Evolutionary conservation across 2,113 vertebrate genomes (phyloP).

Genomic region (Strix uralensis): DNA sequence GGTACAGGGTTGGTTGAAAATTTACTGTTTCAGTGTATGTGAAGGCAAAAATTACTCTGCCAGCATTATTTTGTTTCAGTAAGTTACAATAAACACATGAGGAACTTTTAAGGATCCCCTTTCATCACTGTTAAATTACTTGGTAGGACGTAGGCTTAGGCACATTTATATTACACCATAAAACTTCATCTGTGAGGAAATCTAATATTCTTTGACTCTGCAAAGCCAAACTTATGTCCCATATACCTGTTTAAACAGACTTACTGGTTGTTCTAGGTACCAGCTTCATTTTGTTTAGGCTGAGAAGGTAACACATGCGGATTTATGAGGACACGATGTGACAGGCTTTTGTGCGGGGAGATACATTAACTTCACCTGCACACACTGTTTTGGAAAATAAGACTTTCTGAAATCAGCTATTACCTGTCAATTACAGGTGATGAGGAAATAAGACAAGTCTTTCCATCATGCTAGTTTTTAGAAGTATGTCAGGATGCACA

Average conservation of each 20-base stretch:
- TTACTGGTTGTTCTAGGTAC: neutral
- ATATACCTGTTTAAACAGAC: rapidly evolving
- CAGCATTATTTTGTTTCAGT: neutral
- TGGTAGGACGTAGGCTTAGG: neutral
- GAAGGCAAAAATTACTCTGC: neutral
- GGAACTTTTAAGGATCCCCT: neutral
- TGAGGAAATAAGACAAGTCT: neutral
- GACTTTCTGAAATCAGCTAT: rapidly evolving
- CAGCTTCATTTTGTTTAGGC: neutral
- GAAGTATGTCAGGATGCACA: neutral
- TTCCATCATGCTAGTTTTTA: neutral
- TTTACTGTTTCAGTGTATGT: neutral
- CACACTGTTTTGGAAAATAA: rapidly evolving
- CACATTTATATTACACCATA: rapidly evolving
- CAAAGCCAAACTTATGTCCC: neutral
- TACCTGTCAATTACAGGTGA: rapidly evolving
- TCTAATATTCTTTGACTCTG: neutral
- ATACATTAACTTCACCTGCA: rapidly evolving
- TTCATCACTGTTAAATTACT: neutral
- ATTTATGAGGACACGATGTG: rapidly evolving
- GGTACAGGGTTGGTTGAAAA: neutral
- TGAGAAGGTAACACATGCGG: rapidly evolving
- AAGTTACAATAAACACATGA: neutral
- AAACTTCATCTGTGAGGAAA: neutral
- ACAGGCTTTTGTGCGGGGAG: neutral